These are phyloP conservation scores for Bilobella aurantiaca DNA, from an alignment of 1,140 invertebrate genomes.

Conservation along the genomic window DNA sequence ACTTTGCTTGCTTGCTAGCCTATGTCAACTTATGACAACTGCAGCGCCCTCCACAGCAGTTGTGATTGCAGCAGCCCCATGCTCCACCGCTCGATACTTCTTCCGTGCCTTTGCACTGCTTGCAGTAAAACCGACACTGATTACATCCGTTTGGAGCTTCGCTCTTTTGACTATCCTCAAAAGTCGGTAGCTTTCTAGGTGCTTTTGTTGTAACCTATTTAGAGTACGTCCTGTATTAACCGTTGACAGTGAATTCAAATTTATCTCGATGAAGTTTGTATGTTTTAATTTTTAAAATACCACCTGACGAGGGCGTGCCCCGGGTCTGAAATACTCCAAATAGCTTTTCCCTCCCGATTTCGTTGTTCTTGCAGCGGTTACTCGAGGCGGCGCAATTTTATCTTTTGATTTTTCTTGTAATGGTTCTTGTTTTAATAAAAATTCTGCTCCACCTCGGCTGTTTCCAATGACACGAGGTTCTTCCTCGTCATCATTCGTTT, in stretches of 20 bases:
- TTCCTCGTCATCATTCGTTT: not conserved
- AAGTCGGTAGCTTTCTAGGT: not conserved
- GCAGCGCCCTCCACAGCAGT: conserved; percentile 4
- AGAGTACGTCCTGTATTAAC: not conserved
- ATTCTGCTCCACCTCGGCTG: not conserved
- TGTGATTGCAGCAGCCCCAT: conserved; percentile 4
- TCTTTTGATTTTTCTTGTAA: not conserved
- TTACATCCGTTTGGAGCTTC: not conserved
- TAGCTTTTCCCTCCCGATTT: too few relatives aligned
- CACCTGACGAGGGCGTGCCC: too few relatives aligned
- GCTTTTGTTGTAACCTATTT: not conserved
- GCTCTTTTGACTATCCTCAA: not conserved
- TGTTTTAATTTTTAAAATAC: too few relatives aligned
- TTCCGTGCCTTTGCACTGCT: not conserved
- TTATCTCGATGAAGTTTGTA: too few relatives aligned
- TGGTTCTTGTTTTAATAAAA: not conserved
- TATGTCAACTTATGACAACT: conserved; percentile 4
- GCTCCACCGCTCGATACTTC: not conserved
- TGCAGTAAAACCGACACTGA: conserved; percentile 4
- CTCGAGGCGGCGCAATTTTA: too few relatives aligned
- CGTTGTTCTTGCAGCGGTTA: too few relatives aligned
- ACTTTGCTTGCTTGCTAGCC: too few relatives aligned
- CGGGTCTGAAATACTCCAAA: too few relatives aligned
- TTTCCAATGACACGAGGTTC: not conserved
- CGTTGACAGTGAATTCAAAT: too few relatives aligned